phyloP scores from a whole-genome alignment of 2,888 invertebrate species.

The Heliconius charithonia region DNA sequence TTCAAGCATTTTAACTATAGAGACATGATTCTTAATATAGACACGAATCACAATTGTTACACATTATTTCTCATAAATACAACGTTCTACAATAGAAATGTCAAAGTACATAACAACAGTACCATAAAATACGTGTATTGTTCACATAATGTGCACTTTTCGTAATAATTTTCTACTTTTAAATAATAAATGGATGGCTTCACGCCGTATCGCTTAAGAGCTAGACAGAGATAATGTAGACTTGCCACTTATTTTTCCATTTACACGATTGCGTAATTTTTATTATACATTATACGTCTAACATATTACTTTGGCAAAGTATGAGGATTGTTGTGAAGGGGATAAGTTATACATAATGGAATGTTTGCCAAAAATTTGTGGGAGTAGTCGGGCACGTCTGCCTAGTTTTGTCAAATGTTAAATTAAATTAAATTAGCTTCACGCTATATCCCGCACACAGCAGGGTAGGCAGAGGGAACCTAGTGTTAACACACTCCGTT shows the following conservation, averaged over 20 bases:
- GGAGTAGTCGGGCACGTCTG: background rate
- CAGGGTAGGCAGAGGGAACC: no score
- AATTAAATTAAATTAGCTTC: no score
- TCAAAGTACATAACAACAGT: background rate
- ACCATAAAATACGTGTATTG: constrained; percentile 5
- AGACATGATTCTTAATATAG: background rate
- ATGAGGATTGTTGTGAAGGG: background rate
- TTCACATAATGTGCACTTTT: constrained; percentile 27
- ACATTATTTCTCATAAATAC: background rate
- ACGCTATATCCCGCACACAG: no score
- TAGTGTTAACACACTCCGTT: no score
- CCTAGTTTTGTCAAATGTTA: background rate
- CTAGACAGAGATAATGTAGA: constrained; percentile 27
- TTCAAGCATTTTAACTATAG: constrained; percentile 17
- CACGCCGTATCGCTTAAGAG: constrained; percentile 13
- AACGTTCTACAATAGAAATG: background rate
- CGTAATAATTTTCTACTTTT: constrained; percentile 17
- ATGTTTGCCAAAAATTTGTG: constrained; percentile 9
- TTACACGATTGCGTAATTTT: constrained; percentile 16
- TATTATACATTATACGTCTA: constrained; percentile 18
- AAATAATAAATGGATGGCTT: constrained; percentile 21
- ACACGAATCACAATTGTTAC: background rate
- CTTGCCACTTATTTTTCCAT: constrained; percentile 21
- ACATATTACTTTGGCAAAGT: constrained; percentile 13
- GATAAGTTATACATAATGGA: constrained; percentile 10